Conservation (phyloP, 2,888 invertebrate genomes). For the Lamellibrachia satsuma region DNA sequence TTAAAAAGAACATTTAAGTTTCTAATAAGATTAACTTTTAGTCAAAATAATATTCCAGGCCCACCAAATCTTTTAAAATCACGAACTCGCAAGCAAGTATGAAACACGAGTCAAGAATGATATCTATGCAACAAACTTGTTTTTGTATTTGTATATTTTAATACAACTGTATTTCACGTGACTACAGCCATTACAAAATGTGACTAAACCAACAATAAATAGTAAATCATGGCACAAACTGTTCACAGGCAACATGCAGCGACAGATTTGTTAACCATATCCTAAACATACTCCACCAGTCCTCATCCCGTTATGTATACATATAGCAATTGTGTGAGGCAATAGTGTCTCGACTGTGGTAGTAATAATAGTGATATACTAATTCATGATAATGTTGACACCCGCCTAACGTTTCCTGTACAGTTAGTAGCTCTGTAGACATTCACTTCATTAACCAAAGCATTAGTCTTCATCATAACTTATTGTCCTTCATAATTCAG, state of each 20-base stretch:
- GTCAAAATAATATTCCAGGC: too few species aligned
- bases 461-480: not conserved
- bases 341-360: not conserved
- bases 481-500: not conserved
- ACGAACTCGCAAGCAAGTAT: not conserved
- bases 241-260: not conserved
- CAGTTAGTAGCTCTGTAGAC: not conserved
- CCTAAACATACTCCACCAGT: not conserved
- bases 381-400: not conserved
- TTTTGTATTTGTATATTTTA: not conserved
- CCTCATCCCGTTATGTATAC: not conserved
- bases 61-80: too few species aligned
- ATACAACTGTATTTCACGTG: not conserved
- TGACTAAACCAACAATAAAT: slow-evolving; percentile 5
- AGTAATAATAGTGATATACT: slow-evolving; percentile 2
- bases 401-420: not conserved
- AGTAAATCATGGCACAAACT: not conserved
- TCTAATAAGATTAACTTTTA: not conserved
- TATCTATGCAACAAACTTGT: not conserved
- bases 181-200: slow-evolving; percentile 11
- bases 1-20: not conserved
- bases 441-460: not conserved
- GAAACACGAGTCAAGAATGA: not conserved
- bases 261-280: not conserved
- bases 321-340: not conserved